A percentile compares a stretch with the other conserved stretches of the same genome.
These are phyloP conservation scores for Corythaixoides concolor DNA, from an alignment of 2,113 vertebrate species.

Conservation along the genomic window DNA sequence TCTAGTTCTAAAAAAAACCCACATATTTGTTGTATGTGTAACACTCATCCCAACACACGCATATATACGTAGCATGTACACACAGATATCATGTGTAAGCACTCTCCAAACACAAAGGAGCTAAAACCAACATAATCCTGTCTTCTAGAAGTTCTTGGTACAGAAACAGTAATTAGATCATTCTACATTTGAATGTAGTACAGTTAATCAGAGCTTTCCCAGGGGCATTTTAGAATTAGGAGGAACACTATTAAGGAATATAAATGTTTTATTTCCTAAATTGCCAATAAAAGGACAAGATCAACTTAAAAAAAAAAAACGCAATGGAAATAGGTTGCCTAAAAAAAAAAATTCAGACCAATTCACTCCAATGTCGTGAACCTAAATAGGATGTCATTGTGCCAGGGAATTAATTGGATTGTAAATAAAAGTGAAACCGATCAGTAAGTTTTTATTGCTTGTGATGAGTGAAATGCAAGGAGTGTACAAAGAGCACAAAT, in stretches of 20 bases:
- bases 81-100: neutral
- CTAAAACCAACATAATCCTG: neutral
- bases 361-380: conserved; percentile 1
- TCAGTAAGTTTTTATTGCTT: conserved; percentile 50
- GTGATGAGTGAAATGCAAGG: conserved; percentile 38
- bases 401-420: conserved; percentile 46
- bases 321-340: neutral
- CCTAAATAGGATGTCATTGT: conserved; percentile 2
- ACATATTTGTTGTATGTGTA: neutral
- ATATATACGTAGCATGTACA: neutral
- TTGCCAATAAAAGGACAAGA: neutral
- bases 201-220: conserved; percentile 54
- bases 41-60: neutral
- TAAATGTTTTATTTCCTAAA: conserved; percentile 52
- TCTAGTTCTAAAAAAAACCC: neutral
- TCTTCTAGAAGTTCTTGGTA: conserved; percentile 52
- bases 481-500: conserved; percentile 17
- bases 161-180: conserved; percentile 41
- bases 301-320: neutral
- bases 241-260: conserved; percentile 50
- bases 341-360: neutral
- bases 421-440: conserved; percentile 57
- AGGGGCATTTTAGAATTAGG: conserved; percentile 48
- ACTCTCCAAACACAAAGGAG: conserved; percentile 3
- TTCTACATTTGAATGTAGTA: conserved; percentile 45